Base-by-base conservation (phyloP, 2,888 invertebrate species). In the Pherbina coryleti region DNA sequence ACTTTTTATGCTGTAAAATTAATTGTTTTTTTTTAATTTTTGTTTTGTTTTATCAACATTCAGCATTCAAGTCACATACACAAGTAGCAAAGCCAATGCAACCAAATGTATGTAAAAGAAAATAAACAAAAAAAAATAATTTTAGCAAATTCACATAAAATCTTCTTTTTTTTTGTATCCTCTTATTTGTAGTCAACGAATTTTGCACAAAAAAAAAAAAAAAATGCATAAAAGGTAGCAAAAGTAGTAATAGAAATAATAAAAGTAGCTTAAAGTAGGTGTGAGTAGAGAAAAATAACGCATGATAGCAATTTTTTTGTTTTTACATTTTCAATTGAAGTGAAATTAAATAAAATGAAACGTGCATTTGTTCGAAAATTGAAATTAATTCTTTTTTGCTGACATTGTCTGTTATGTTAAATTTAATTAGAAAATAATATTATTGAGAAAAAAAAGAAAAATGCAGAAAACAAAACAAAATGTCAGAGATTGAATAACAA, bases 21-120 rank as follows among this genome's bases (percentile, higher is more conserved):
- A 55, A 55, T 51, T 17, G 28, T 60, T 5, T 49, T 34, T 71
- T 49, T 71, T 49, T 49, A 19, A 19, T n/a, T 60, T 66, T 72
- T 25, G 19, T 51, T 72, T 60, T 62, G 72, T 66, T 79, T 79
- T 78, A 79, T 79, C 75, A 81, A 79, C 79, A 80, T 81, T 78
- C 75, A 72, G 77, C 73, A 81, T 75, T 80, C 75, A 76, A 74
- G 71, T 79, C 73, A 73, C 70, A 79, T 78, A 69, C 57, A 60
- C 44, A 25, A 22, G 19, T 14, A 55, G 77, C 78, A 79, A 80
- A 79, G 71, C 60, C 55, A 80, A 74, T 66, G 60, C 75, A 71
- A 73, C 73, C 44, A 78, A 76, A 51, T 70, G 49, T 70, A 57
- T 66, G 70, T 22, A 75, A 57, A 70, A 74, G 4, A 76, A 37